Evolutionary conservation across 2,888 invertebrate genomes (phyloP).

Genomic region (Sthenelais limicola): DNA sequence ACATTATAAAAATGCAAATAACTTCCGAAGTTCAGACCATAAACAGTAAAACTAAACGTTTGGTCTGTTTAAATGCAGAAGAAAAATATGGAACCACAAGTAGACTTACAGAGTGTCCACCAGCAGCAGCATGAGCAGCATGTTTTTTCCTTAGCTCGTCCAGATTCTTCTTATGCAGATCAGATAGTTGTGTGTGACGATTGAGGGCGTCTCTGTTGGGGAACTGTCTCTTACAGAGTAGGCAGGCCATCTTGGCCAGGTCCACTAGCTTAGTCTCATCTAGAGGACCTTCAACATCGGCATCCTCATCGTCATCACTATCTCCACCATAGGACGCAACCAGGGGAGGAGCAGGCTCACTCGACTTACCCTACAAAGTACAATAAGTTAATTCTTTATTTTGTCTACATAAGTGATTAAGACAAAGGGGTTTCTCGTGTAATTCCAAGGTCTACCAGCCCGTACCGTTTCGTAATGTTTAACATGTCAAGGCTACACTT

Average conservation of each 20-base stretch:
- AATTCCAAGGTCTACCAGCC: no score
- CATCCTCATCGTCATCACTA: constrained; percentile 78
- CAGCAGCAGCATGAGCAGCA: background rate
- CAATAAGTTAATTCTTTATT: background rate
- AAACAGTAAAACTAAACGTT: no score
- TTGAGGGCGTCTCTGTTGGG: constrained; percentile 89
- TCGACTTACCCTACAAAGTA: constrained; percentile 4
- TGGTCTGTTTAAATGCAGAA: no score
- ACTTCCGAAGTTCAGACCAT: no score
- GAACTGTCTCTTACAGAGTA: constrained; percentile 95
- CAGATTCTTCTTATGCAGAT: constrained; percentile 83
- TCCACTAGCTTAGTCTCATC: constrained; percentile 78
- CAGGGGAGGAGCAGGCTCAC: constrained; percentile 66
- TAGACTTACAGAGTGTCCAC: constrained; percentile 15
- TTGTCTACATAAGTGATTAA: background rate
- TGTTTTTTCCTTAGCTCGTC: constrained; percentile 33
- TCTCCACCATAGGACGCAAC: constrained; percentile 87
- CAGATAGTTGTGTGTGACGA: constrained; percentile 92
- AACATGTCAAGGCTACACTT: no score
- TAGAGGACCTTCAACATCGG: constrained; percentile 54
- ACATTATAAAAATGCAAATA: no score
- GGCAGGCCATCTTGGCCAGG: constrained; percentile 89
- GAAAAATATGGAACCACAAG: no score
- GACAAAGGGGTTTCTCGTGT: no score
- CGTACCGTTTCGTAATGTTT: no score